Conservation (phyloP, 92 coral and sea anemone species). For the Desmophyllum pertusum region DNA sequence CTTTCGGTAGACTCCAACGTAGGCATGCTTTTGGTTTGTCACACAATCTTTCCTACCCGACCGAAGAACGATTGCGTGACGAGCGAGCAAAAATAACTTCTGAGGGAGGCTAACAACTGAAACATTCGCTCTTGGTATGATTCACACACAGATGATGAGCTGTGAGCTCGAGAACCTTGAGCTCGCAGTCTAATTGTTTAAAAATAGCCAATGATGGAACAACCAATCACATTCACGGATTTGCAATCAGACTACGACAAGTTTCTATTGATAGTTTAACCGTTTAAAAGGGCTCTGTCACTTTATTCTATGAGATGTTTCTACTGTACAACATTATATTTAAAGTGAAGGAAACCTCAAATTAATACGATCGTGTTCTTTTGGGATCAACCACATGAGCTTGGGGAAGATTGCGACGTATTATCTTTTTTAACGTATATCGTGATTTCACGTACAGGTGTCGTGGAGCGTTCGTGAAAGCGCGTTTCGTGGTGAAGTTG, state of each 20-base stretch:
- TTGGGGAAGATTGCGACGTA: too few species aligned
- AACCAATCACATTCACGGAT: not conserved
- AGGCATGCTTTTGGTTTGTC: not conserved
- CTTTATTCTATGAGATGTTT: not conserved
- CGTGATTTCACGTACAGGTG: slow-evolving; percentile 46
- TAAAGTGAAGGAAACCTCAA: not conserved
- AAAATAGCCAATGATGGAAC: not conserved
- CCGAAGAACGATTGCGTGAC: not conserved
- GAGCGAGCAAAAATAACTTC: not conserved
- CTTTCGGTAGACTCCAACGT: not conserved
- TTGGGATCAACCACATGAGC: too few species aligned
- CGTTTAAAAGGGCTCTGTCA: not conserved
- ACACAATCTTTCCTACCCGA: not conserved
- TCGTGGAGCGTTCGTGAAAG: slow-evolving; percentile 78
- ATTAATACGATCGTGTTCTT: too few species aligned
- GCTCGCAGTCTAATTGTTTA: not conserved
- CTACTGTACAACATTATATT: not conserved
- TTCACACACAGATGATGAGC: not conserved
- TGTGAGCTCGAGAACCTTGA: too few species aligned
- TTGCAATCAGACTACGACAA: not conserved
- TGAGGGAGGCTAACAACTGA: too few species aligned
- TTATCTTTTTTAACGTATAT: not conserved
- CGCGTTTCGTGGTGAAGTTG: slow-evolving; percentile 57
- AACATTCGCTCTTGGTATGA: too few species aligned
- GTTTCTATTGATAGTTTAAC: not conserved